Base-by-base conservation (phyloP, 1,140 invertebrate species). In the Drosophila setifemur region DNA sequence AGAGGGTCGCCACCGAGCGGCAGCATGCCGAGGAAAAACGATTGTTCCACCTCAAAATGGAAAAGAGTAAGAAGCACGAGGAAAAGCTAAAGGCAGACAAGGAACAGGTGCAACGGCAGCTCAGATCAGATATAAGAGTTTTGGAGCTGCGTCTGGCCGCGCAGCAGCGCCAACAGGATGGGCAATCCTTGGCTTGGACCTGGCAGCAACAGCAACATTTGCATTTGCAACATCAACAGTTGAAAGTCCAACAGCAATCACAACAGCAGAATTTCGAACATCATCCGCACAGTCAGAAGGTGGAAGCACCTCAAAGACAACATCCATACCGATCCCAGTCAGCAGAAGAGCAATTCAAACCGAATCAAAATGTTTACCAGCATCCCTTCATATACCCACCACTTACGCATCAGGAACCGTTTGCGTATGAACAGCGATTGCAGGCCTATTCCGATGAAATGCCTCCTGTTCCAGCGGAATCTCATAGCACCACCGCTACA, bases 21-120 rank as follows among this genome's bases (percentile, higher is more conserved):
- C 44, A 73, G 16, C 63, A 85, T 45, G 75, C 54, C 1, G 70
- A 74, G 0, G 57, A 74, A 14, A 63, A 79, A 19, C 66, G 81
- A 1, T 1, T 45, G 1, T 86, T 67, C 4, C 28, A 57, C 26
- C 25, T 50, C 8, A 81, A 86, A 45, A 81, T 83, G 75, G 25
- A 61, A 0, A 40, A 79, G 6, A 67, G 45, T 12, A 76, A 48
- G 12, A 72, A 82, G 18, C 23, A 63, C 2, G 76, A 82, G 49
- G 72, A 67, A 0, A 39, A 21, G 5, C 49, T 81, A 1, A 37
- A 55, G 28, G 9, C 43, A 0, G 35, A 53, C 5, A 82, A 42
- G 8, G 40, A 43, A 8, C 48, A 67, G 5, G 7, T 71, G n/a
- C 47, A 55, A 0, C 33, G 23, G 2, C 33, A 72, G 9, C 8